Evolutionary conservation across 2,797 vertebrate genomes (phyloP).

Genomic region (Enteromius radiatus): DNA sequence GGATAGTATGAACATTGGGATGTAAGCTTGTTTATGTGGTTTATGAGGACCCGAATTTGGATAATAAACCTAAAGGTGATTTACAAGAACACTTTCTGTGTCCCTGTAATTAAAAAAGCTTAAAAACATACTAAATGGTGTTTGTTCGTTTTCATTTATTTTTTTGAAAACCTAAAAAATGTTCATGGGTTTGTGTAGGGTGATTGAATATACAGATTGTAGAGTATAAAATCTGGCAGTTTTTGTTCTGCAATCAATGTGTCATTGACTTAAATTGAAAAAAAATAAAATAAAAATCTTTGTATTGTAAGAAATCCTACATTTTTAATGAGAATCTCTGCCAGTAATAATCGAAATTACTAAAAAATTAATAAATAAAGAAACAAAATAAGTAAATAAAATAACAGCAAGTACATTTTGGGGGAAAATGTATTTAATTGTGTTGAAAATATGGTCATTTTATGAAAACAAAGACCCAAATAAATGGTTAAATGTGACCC

Average conservation of each 20-base stretch:
- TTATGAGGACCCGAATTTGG: too few relatives aligned
- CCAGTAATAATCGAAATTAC: background rate
- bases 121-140: too few relatives aligned
- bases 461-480: background rate
- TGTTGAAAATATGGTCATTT: background rate
- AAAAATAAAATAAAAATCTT: background rate
- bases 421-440: background rate
- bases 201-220: background rate
- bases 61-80: too few relatives aligned
- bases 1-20: too few relatives aligned
- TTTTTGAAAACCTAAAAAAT: background rate
- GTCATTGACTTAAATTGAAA: background rate
- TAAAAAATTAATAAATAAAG: too few relatives aligned
- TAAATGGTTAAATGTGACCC: background rate
- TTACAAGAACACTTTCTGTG: too few relatives aligned
- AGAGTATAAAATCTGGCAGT: background rate
- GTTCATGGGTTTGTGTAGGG: too few relatives aligned
- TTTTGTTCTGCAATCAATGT: background rate
- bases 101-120: background rate
- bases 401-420: background rate
- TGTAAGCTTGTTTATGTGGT: too few relatives aligned
- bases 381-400: background rate
- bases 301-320: background rate
- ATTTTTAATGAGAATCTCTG: background rate
- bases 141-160: too few relatives aligned